Evolutionary conservation across 2,888 invertebrate species (phyloP).

Genomic region (Merodon equestris): DNA sequence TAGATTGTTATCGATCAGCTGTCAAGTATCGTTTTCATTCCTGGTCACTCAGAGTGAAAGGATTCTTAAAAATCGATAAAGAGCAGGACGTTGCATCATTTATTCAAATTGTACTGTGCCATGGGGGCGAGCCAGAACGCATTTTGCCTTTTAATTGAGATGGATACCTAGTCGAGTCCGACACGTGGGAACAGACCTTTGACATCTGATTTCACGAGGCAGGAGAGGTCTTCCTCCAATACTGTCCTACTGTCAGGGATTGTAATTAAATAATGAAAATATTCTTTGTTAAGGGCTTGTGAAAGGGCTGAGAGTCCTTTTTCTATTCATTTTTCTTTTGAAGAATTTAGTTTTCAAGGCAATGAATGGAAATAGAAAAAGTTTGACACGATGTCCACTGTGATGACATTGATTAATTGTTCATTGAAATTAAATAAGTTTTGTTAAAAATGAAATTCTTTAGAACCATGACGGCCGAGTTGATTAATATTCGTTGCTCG

Average conservation of each 20-base stretch:
- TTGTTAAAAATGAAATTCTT: too few species aligned
- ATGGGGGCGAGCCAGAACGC: neutral
- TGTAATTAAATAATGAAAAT: constrained; percentile 26
- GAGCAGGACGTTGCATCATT: constrained; percentile 10
- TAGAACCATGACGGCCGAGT: too few species aligned
- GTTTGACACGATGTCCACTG: constrained; percentile 17
- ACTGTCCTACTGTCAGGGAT: neutral
- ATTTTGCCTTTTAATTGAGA: constrained; percentile 35
- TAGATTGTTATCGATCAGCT: constrained; percentile 26
- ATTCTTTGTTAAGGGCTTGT: constrained; percentile 4
- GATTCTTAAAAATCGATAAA: constrained; percentile 20
- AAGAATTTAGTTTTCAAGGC: neutral
- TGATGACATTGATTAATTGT: constrained; percentile 50
- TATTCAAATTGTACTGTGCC: constrained; percentile 2
- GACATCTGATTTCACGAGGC: constrained; percentile 13
- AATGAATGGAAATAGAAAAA: constrained; percentile 12
- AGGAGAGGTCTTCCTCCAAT: neutral
- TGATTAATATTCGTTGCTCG: too few species aligned
- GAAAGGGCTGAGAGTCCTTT: constrained; percentile 16
- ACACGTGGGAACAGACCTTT: neutral
- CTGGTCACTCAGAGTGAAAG: constrained; percentile 8
- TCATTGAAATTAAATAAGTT: neutral
- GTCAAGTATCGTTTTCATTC: neutral
- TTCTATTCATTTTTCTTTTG: neutral
- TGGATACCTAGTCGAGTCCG: constrained; percentile 6